phyloP scores from a whole-genome alignment of 1,140 invertebrate genomes.

The Patella vulgata region DNA sequence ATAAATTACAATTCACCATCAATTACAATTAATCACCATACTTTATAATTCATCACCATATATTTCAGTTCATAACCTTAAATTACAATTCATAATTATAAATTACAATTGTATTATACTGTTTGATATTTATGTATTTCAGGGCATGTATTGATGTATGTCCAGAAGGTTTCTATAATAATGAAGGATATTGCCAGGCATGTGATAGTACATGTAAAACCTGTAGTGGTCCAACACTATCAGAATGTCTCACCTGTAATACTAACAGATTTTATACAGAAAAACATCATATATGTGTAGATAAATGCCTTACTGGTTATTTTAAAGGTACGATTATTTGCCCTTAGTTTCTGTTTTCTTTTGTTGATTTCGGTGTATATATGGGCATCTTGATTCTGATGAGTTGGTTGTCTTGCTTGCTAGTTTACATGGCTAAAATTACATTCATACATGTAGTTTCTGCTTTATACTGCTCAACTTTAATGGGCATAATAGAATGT shows the following conservation, averaged over 20 bases:
- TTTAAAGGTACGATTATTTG: constrained; percentile 7
- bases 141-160: constrained; percentile 35
- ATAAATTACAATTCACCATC: no score
- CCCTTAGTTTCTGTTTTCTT: no score
- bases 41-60: not conserved
- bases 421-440: no score
- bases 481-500: no score
- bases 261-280: constrained; percentile 74
- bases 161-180: constrained; percentile 23
- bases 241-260: constrained; percentile 83
- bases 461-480: no score
- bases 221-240: constrained; percentile 79
- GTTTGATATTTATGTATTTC: not conserved
- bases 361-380: no score
- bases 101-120: not conserved
- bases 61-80: not conserved
- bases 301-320: constrained; percentile 24
- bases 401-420: no score
- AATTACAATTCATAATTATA: not conserved
- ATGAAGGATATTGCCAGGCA: constrained; percentile 70
- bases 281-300: constrained; percentile 23
- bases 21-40: not conserved
- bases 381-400: no score
- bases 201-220: constrained; percentile 85
- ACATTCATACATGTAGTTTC: no score